Evolutionary conservation across 1,140 invertebrate genomes (phyloP).

Genomic region (Macrosteles quadrilineatus): DNA sequence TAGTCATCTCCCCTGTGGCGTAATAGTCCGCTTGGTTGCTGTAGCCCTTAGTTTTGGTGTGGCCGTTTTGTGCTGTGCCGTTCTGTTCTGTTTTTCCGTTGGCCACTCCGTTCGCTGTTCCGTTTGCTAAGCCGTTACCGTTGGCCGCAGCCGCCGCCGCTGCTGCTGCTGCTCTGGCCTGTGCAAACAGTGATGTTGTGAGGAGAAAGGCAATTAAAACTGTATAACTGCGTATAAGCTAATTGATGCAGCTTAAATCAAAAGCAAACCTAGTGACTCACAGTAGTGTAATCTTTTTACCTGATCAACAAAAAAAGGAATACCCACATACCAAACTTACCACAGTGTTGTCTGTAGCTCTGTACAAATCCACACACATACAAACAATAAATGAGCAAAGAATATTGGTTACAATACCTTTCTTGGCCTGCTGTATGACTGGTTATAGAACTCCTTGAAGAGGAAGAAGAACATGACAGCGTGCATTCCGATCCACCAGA

Average conservation of each 20-base stretch:
- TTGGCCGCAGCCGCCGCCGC: too few relatives aligned
- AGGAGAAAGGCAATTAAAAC: not conserved
- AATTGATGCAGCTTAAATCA: not conserved
- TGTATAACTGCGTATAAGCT: not conserved
- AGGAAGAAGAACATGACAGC: slow-evolving; percentile 78
- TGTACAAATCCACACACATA: too few relatives aligned
- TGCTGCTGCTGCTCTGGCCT: slow-evolving; percentile 19
- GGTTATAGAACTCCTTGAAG: slow-evolving; percentile 74
- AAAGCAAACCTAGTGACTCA: not conserved
- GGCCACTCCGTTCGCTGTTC: slow-evolving; percentile 15
- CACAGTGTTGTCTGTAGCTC: too few relatives aligned
- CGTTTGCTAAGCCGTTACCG: not conserved
- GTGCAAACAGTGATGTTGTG: not conserved
- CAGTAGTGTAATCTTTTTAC: not conserved
- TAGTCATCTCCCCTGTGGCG: slow-evolving; percentile 35
- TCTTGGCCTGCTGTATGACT: slow-evolving; percentile 57
- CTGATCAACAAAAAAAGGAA: not conserved
- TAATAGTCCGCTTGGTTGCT: slow-evolving; percentile 43
- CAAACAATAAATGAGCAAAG: too few relatives aligned
- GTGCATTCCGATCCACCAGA: slow-evolving; percentile 71
- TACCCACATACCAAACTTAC: too few relatives aligned
- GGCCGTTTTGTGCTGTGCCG: slow-evolving; percentile 28
- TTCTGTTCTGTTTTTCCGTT: slow-evolving; percentile 30
- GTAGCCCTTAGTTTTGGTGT: slow-evolving; percentile 37
- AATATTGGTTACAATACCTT: too few relatives aligned